A percentile compares a stretch with the other conserved stretches of the same genome.
These are phyloP conservation scores for Acanthosoma haemorrhoidale DNA, from an alignment of 2,888 invertebrate species.

Conservation along the genomic window DNA sequence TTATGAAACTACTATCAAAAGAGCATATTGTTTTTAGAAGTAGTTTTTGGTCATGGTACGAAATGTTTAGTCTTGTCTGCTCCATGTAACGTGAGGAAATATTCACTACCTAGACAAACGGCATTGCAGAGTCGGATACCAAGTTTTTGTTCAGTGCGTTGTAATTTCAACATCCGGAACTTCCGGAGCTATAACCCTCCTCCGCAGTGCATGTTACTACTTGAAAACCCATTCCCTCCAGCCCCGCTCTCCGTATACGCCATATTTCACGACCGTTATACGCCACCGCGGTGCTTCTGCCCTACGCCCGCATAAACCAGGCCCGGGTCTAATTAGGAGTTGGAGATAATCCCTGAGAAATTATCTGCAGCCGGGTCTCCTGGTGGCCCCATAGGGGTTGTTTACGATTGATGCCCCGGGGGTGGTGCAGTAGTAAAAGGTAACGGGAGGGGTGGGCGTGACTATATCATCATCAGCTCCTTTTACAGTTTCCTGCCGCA, in stretches of 20 bases:
- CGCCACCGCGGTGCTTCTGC: background rate
- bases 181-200: too few relatives aligned
- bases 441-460: background rate
- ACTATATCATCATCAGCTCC: conserved; percentile 2
- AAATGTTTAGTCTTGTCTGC: too few relatives aligned
- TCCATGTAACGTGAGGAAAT: too few relatives aligned
- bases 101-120: too few relatives aligned
- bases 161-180: too few relatives aligned
- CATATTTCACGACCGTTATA: background rate
- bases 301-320: background rate
- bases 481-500: background rate
- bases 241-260: background rate
- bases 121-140: too few relatives aligned
- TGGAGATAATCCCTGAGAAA: background rate
- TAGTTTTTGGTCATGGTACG: too few relatives aligned
- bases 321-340: background rate
- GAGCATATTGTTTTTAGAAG: too few relatives aligned
- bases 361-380: background rate
- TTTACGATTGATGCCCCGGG: conserved; percentile 3
- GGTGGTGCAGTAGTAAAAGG: conserved; percentile 2
- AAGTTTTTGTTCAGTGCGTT: too few relatives aligned
- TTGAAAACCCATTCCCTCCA: too few relatives aligned
- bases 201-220: too few relatives aligned
- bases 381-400: background rate
- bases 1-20: too few relatives aligned